Base-by-base conservation (phyloP, 2,888 invertebrate species). In the Stenurella melanura region DNA sequence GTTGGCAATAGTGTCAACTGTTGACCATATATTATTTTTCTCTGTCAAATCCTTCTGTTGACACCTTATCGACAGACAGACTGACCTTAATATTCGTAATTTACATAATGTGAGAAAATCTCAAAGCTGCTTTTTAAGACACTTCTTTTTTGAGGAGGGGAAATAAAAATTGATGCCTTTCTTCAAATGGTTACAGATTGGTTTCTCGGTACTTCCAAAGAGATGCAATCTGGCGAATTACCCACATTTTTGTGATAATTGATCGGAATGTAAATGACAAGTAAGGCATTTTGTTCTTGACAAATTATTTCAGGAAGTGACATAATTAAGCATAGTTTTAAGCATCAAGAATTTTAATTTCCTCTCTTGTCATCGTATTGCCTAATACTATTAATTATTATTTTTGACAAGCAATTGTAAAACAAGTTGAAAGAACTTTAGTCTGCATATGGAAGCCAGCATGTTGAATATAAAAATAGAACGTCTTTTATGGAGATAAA, bases 341-440 rank as follows among this genome's bases (percentile, higher is more conserved):
- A 9, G 34, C 38, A 64, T 19, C 34, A 17, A 42, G 50, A 75
- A 54, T 69, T 70, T 61, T 71, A 30, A 74, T 77, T 74, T 77
- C 74, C 74, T 68, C 30, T 30, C 56, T 68, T 77, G 77, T 77
- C 77, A 77, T 71, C 77, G 50, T 64, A 67, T 63, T 63, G 60
- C 42, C 56, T 30, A 63, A 71, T 42, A 60, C 58, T 74, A 74
- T 70, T 77, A 64, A 74, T 67, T 67, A 69, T 17, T 61, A 66
- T 76, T 77, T 76, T 68, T 63, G 71, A 77, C 77, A 74, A 67
- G 64, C 64, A 61, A 67, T 74, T 73, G 69, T 66, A 54, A 69
- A 69, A 77, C 42, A 76, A 63, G 73, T 75, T 75, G 72, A 67
- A 71, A 66, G 42, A 42, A 42, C 42, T 42, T 72, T 42, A 11